Conservation (phyloP, 2,797 vertebrate genomes). For the Coccyzus lansbergi region DNA sequence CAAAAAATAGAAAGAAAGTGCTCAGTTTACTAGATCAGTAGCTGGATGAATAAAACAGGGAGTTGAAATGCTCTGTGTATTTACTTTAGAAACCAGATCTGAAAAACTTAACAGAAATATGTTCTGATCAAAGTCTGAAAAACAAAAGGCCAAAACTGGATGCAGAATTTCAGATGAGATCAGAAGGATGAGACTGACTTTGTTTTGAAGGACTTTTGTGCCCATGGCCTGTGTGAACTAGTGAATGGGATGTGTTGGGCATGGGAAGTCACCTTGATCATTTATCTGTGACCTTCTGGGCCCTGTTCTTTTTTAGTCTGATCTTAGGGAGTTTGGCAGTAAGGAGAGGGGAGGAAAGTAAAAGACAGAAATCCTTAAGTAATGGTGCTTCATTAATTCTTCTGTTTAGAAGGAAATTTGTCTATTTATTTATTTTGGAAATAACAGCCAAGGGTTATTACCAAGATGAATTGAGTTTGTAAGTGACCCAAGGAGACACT, state of each 20-base stretch:
- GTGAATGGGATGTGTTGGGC: background rate
- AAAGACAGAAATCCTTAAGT: background rate
- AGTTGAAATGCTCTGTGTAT: background rate
- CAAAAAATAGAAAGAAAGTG: background rate
- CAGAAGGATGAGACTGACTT: background rate
- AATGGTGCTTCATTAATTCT: background rate
- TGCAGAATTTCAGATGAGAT: background rate
- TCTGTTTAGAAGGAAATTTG: background rate
- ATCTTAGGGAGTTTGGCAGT: background rate
- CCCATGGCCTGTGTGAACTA: background rate
- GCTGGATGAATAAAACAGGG: background rate
- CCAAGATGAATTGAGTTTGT: background rate
- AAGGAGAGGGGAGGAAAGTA: background rate
- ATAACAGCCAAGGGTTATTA: background rate
- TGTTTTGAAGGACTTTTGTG: background rate
- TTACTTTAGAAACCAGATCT: background rate
- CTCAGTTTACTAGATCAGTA: background rate
- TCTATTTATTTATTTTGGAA: background rate
- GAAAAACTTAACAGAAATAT: background rate
- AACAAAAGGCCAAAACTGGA: background rate
- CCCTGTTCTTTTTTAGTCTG: background rate
- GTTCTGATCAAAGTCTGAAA: background rate
- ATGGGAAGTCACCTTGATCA: fast-evolving
- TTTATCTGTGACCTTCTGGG: background rate
- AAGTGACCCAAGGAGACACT: background rate